phyloP scores from a whole-genome alignment of 2,888 invertebrate genomes.

The Biston betularia region DNA sequence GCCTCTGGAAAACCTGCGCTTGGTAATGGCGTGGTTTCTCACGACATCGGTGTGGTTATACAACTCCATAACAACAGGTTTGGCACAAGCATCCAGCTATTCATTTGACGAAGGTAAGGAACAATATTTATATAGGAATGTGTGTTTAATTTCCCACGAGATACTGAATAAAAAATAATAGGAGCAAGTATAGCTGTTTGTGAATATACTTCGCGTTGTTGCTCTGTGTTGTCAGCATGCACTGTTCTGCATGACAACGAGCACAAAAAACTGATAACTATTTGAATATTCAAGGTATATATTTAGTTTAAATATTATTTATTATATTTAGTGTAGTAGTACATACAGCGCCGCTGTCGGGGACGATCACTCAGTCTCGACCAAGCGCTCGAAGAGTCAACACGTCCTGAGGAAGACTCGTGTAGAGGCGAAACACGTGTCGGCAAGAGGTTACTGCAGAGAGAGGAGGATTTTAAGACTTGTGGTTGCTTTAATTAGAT shows the following conservation, averaged over 20 bases:
- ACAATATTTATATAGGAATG: constrained; percentile 9
- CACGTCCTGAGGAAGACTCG: no score
- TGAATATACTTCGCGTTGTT: constrained; percentile 51
- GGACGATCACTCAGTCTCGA: no score
- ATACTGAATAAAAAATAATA: neutral
- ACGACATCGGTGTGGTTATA: constrained; percentile 86
- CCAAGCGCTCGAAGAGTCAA: no score
- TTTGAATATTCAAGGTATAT: no score
- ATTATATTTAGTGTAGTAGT: no score
- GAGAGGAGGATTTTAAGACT: no score
- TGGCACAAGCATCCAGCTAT: constrained; percentile 81
- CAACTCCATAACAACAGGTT: constrained; percentile 81
- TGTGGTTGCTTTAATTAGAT: no score
- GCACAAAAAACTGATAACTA: constrained; percentile 49
- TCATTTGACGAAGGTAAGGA: constrained; percentile 76
- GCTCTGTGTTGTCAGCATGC: constrained; percentile 76
- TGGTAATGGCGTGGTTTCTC: constrained; percentile 86
- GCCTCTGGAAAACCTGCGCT: constrained; percentile 87
- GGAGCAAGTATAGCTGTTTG: constrained; percentile 16
- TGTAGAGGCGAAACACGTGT: no score
- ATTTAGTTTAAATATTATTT: no score
- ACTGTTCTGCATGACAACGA: constrained; percentile 76
- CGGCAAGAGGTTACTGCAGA: no score
- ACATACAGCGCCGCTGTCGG: no score
- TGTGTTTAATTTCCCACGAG: neutral